These are phyloP conservation scores for Acrocephalus arundinaceus DNA, from an alignment of 2,113 vertebrate species.

Conservation along the genomic window DNA sequence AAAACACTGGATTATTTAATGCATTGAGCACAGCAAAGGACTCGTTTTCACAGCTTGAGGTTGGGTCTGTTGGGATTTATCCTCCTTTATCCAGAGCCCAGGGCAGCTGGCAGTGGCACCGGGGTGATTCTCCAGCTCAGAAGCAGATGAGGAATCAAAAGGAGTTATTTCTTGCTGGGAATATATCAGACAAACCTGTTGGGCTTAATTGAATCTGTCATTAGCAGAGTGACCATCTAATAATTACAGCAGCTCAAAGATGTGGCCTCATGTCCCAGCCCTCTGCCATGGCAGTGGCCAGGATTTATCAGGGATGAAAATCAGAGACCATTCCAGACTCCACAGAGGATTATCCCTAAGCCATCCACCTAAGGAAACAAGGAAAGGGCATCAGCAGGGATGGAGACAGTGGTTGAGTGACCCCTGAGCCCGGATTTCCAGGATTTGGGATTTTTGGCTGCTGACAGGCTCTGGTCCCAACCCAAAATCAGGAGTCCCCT, in stretches of 20 bases:
- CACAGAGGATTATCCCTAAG: background rate
- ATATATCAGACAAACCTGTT: background rate
- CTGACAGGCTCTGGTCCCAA: background rate
- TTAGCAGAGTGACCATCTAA: background rate
- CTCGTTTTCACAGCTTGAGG: background rate
- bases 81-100: background rate
- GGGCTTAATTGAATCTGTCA: background rate
- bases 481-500: background rate
- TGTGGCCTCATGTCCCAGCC: background rate
- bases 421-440: background rate
- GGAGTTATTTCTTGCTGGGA: background rate
- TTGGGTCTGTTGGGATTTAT: background rate
- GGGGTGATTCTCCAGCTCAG: background rate
- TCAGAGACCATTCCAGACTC: background rate
- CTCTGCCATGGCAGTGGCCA: background rate
- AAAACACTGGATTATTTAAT: background rate
- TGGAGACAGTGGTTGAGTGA: background rate
- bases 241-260: rapidly evolving
- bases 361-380: background rate
- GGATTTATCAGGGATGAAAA: background rate
- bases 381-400: background rate
- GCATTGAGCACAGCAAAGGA: background rate
- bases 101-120: background rate
- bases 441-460: background rate
- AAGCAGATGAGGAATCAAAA: background rate